Evolutionary conservation across 92 coral and sea anemone species (phyloP).

Genomic region (Pocillopora meandrina): DNA sequence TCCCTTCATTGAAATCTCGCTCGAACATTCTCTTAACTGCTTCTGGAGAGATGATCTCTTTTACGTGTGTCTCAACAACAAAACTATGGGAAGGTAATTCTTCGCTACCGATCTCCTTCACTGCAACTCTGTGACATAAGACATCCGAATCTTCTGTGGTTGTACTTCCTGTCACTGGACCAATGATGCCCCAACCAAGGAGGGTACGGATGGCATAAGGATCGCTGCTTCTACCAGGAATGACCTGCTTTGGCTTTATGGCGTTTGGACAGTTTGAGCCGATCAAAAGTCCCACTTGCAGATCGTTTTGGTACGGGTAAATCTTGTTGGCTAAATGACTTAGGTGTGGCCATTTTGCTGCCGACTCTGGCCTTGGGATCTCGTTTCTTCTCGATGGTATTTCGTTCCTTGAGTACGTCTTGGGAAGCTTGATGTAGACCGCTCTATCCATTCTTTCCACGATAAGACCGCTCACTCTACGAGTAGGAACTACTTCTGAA

Average conservation of each 20-base stretch:
- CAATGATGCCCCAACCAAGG: constrained; percentile 47
- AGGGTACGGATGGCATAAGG: constrained; percentile 49
- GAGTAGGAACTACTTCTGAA: constrained; percentile 42
- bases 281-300: constrained; percentile 42
- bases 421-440: constrained; percentile 43
- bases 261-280: constrained; percentile 40
- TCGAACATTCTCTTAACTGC: constrained; percentile 17
- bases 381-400: constrained; percentile 44
- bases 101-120: constrained; percentile 50
- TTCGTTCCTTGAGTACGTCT: constrained; percentile 44
- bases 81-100: constrained; percentile 46
- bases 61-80: constrained; percentile 47
- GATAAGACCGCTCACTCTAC: constrained; percentile 39
- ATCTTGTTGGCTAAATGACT: constrained; percentile 18
- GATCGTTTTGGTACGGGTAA: constrained; percentile 25
- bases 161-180: constrained; percentile 30
- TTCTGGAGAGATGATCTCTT: constrained; percentile 41
- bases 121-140: constrained; percentile 53
- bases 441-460: constrained; percentile 37
- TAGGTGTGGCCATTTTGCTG: constrained; percentile 39
- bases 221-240: constrained; percentile 33
- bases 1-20: constrained; percentile 5
- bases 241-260: constrained; percentile 8
- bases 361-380: constrained; percentile 36
- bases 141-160: constrained; percentile 26